Conservation (phyloP, 2,888 invertebrate genomes). For the Sericinus montela region DNA sequence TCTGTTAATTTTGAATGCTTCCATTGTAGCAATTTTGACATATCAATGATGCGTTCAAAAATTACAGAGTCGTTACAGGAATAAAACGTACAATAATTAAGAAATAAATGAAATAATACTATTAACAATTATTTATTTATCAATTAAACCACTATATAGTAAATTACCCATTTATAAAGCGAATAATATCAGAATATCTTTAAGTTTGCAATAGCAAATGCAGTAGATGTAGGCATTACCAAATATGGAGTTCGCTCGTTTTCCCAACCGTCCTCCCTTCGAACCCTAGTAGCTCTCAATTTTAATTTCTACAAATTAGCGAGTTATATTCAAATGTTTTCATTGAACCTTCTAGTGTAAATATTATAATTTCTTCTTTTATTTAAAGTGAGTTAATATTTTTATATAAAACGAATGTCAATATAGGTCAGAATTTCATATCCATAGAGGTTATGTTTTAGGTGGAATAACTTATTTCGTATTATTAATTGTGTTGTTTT, state of each 20-base stretch:
- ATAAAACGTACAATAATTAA: constrained; percentile 1
- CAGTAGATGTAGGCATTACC: constrained; percentile 80
- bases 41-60: constrained; percentile 49
- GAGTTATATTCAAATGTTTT: constrained; percentile 72
- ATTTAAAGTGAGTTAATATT: constrained; percentile 63
- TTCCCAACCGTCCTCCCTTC: constrained; percentile 80
- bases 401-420: constrained; percentile 54
- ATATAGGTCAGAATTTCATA: constrained; percentile 69
- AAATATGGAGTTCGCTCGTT: constrained; percentile 84
- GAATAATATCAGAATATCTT: constrained; percentile 2
- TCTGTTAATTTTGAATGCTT: constrained; percentile 9
- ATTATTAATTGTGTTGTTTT: constrained; percentile 54
- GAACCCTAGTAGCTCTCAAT: constrained; percentile 76
- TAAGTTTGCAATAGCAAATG: constrained; percentile 37
- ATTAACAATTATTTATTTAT: constrained; percentile 19
- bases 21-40: constrained; percentile 31
- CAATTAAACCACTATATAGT: constrained; percentile 1
- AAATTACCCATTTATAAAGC: not conserved
- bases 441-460: constrained; percentile 73
- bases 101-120: constrained; percentile 6
- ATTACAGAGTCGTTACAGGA: constrained; percentile 23
- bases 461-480: constrained; percentile 54
- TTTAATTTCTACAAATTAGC: constrained; percentile 63
- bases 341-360: constrained; percentile 65
- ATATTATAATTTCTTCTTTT: constrained; percentile 54